These are phyloP conservation scores for Drosophila dives DNA, from an alignment of 2,888 invertebrate species.

Conservation along the genomic window DNA sequence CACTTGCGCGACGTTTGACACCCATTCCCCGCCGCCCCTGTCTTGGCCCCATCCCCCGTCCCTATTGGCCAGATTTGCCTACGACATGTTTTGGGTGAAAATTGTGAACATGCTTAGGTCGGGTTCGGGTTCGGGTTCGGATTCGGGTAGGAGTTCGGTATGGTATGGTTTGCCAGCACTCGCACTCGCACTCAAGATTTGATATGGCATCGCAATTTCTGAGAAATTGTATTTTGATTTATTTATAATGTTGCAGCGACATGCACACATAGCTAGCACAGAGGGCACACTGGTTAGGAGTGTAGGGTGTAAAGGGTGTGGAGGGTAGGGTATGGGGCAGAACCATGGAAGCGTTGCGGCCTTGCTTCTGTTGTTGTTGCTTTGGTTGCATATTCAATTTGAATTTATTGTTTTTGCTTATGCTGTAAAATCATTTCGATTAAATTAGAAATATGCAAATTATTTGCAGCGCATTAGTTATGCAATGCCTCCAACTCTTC, in stretches of 20 bases:
- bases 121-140: constrained; percentile 4
- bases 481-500: constrained; percentile 34
- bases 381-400: constrained; percentile 53
- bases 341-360: constrained; percentile 40
- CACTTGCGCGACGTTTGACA: constrained; percentile 22
- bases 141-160: not conserved
- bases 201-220: constrained; percentile 83
- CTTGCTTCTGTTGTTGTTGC: constrained; percentile 33
- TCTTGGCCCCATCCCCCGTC: constrained; percentile 28
- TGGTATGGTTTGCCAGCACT: constrained; percentile 4
- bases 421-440: constrained; percentile 72
- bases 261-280: constrained; percentile 68
- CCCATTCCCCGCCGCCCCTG: constrained; percentile 15
- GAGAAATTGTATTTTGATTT: constrained; percentile 83
- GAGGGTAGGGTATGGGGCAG: not conserved
- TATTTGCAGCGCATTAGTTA: constrained; percentile 71
- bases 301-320: not conserved
- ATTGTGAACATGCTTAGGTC: constrained; percentile 62
- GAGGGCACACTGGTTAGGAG: not conserved
- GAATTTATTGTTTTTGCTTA: constrained; percentile 56
- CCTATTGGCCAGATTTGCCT: constrained; percentile 43
- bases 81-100: constrained; percentile 80
- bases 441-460: constrained; percentile 83
- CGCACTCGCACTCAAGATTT: constrained; percentile 68
- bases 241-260: constrained; percentile 83